A percentile compares a stretch with the other conserved stretches of the same genome.
These are phyloP conservation scores for Procambarus clarkii DNA, from an alignment of 1,140 invertebrate genomes.

Conservation along the genomic window DNA sequence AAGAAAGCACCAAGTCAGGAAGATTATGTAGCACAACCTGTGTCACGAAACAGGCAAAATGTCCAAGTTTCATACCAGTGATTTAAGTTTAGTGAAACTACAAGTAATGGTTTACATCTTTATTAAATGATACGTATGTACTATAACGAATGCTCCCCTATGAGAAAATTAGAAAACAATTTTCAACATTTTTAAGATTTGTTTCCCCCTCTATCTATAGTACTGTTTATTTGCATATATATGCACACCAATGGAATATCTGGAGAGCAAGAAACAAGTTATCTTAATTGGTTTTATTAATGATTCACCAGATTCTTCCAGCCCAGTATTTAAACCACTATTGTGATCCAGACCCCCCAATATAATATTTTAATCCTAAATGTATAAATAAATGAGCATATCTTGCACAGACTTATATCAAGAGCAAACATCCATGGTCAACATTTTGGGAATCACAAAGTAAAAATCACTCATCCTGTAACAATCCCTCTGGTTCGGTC, in stretches of 20 bases:
- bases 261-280: slow-evolving; percentile 22
- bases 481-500: background rate
- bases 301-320: slow-evolving; percentile 19
- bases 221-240: background rate
- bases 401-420: slow-evolving; percentile 1
- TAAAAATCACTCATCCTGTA: slow-evolving; percentile 13
- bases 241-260: background rate
- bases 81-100: background rate
- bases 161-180: slow-evolving; percentile 42
- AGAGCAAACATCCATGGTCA: slow-evolving; percentile 3
- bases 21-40: no score
- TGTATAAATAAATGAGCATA: slow-evolving; percentile 37
- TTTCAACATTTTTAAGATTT: background rate
- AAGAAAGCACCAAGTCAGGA: no score
- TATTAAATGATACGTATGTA: slow-evolving; percentile 54
- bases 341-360: slow-evolving; percentile 38
- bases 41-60: no score
- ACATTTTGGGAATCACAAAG: slow-evolving; percentile 29
- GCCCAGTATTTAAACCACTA: slow-evolving; percentile 23
- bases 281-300: slow-evolving; percentile 6
- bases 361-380: slow-evolving; percentile 48
- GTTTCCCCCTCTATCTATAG: slow-evolving; percentile 37
- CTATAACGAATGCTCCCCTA: slow-evolving; percentile 57
- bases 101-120: slow-evolving; percentile 43
- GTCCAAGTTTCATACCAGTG: no score